Conservation (phyloP, 2,797 vertebrate species). For the Euphonia xanthogaster region DNA sequence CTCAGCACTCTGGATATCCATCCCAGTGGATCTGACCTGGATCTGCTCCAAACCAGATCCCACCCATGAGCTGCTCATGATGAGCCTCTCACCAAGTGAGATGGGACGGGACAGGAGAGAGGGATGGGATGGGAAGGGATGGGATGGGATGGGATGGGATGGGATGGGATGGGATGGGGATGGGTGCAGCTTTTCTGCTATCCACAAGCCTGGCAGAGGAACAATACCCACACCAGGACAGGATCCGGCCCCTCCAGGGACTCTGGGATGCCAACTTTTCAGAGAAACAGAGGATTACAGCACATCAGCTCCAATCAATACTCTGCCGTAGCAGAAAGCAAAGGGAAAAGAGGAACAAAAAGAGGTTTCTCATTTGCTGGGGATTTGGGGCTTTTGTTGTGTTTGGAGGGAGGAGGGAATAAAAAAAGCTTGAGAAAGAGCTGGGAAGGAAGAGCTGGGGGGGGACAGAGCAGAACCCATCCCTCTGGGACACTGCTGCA, state of each 20-base stretch:
- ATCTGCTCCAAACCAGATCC: neutral
- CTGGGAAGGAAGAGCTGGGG: neutral
- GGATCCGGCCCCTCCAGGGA: conserved; percentile 16
- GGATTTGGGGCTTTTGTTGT: conserved; percentile 17
- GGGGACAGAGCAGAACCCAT: too few relatives aligned
- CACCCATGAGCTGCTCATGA: neutral
- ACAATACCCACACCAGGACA: accelerated
- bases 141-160: neutral
- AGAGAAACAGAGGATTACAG: conserved; percentile 64
- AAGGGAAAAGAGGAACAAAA: conserved; percentile 14
- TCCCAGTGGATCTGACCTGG: neutral
- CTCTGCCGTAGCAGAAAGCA: neutral
- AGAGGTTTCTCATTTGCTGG: neutral
- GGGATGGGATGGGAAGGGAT: neutral
- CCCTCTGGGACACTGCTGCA: neutral
- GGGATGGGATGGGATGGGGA: neutral
- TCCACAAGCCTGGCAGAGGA: neutral
- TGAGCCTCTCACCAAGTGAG: accelerated
- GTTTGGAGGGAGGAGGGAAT: neutral
- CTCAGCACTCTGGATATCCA: neutral
- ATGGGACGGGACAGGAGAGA: neutral
- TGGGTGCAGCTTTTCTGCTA: neutral
- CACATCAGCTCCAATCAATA: conserved; percentile 63
- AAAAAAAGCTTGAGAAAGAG: neutral
- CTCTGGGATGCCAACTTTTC: conserved; percentile 62